Conservation (phyloP, 2,888 invertebrate species). For the Trichopria drosophilae region DNA sequence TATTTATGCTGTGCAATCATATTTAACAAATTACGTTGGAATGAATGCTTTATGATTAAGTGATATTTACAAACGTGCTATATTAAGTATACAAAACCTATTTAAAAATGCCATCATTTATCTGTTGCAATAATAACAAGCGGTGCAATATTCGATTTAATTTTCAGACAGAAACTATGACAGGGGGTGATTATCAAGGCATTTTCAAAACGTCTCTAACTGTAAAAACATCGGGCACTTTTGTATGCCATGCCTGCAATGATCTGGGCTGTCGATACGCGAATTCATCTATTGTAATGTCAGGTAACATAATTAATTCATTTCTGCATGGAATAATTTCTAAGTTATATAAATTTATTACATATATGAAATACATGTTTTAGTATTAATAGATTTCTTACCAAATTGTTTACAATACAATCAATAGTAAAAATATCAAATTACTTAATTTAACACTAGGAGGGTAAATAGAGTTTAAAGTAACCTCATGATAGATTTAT, state of each 20-base stretch:
- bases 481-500: no score
- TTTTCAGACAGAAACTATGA: no score
- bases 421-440: no score
- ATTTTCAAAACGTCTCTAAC: no score
- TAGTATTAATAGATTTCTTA: no score
- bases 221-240: constrained; percentile 46
- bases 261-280: constrained; percentile 43
- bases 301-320: constrained; percentile 45
- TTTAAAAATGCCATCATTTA: constrained; percentile 1
- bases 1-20: background rate
- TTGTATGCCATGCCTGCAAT: constrained; percentile 55
- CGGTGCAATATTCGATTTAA: constrained; percentile 21
- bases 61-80: background rate
- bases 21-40: background rate
- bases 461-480: no score
- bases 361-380: no score
- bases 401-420: no score
- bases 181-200: no score
- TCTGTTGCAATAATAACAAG: background rate
- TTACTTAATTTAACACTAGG: no score
- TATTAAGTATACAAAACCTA: background rate
- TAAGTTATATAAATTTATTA: background rate
- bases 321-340: constrained; percentile 7
- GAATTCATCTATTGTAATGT: constrained; percentile 47
- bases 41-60: background rate